Evolutionary conservation across 2,113 vertebrate genomes (phyloP), one percentile per base, ranked within the genome.

Genomic region (Marmota monax): DNA sequence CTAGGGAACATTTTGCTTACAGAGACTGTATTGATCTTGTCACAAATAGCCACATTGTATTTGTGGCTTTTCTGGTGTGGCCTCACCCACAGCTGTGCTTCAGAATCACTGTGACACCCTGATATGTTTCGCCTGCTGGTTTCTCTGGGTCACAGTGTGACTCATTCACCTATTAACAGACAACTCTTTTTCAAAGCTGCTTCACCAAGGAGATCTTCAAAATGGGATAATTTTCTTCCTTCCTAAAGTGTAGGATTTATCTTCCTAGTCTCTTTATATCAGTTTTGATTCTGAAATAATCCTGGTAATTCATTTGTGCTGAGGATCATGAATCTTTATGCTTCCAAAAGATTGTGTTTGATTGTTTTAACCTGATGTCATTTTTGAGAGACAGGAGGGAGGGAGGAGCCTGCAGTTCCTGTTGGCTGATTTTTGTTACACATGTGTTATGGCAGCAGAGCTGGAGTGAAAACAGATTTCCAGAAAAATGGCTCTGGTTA

Each of bases 251-350:
- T 77, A 84, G 32, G 37, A 37, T 77, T 88, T 90, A 42, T 83
- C 89, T 95, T 74, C 48, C 20, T 5, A n/a, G 78, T 80, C 23
- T 76, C 13, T 61, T 32, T 84, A 27, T 10, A 2, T 63, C 34
- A 92, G 37, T 85, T 97, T 70, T 77, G 13, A 70, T 58, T 97
- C 72, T 77, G 67, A 86, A 94, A 97, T 58, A 48, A 29, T 80
- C 22, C 58, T 84, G 48, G 1, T 32, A 63, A 65, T 85, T 65
- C 65, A 48, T 85, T 92, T 92, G n/a, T 84, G 48, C 65, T 72
- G 27, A 79, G 17, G 29, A 61, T 77, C 23, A 67, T 48, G 51
- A 42, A 87, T 56, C 25, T 83, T 86, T 48, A 61, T 27, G 14
- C 53, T 63, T 42, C 67, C 72, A 72, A 63, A 42, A 53, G 8